Evolutionary conservation across 23 tunicate genomes (phyloP), one percentile per base, ranked within the genome.

Genomic region (Trididemnum miniatum): DNA sequence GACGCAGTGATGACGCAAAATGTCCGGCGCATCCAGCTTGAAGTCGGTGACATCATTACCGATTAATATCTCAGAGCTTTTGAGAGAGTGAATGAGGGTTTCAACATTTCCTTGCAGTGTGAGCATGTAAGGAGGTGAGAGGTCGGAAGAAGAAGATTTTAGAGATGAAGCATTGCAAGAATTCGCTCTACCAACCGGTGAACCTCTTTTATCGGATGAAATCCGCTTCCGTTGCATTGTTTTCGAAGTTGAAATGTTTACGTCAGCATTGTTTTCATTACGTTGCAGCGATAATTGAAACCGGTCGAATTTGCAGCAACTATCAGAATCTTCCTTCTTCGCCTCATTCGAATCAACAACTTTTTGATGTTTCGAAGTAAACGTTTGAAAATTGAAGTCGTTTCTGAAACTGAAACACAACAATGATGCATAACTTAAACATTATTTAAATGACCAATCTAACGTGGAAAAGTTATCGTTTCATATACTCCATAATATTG

Each of bases 1-100:
- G 59, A 73, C 92, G 86, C 97, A 87, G 65, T 92, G 97, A 34
- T 87, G 89, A 31, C 59, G 82, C 40, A 64, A 35, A 33, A 92
- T 65, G 59, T 83, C 97, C 7, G 67, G 39, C 15, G 77, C 83
- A 1, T 51, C 35, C 20, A 86, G 77, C 35, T 59, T 87, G 49
- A 74, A 31, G 66, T 75, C 86, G 9, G 77, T 33, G 37, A 72
- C 82, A 33, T 80, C 85, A 52, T 77, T 74, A 0, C 91, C 91
- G 25, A 80, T 35, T 34, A 77, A 20, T 0, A 51, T 65, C 49
- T 85, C 89, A 33, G 67, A 35, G 32, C 37, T 49, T 12, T 77
- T 39, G 24, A 85, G 60, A 65, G 38, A 65, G 35, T 39, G 79
- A 25, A 73, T 39, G 2, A 73, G 79, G 18, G 20, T 31, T 7